Percentiles rank a stretch among this genome's conserved stretches.
These are phyloP conservation scores for Unio delphinus DNA, from an alignment of 2,888 invertebrate species.

Conservation along the genomic window DNA sequence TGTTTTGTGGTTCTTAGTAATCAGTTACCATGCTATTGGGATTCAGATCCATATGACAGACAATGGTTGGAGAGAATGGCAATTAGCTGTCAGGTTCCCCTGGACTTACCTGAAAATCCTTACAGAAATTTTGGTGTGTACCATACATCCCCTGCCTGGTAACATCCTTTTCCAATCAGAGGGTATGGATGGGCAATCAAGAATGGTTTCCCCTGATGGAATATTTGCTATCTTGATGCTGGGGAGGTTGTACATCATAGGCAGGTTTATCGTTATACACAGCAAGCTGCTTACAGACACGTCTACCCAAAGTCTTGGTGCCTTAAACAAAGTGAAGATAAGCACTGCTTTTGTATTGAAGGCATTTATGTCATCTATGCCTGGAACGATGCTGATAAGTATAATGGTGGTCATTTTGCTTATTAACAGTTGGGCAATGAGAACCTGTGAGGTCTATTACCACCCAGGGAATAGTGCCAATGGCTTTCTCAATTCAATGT, in stretches of 20 bases:
- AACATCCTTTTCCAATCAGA: conserved; percentile 36
- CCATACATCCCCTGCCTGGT: conserved; percentile 56
- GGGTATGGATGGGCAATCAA: conserved; percentile 33
- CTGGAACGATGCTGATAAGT: conserved; percentile 50
- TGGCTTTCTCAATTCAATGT: conserved; percentile 50
- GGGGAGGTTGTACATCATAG: conserved; percentile 48
- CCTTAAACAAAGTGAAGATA: conserved; percentile 60
- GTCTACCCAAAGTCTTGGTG: conserved; percentile 58
- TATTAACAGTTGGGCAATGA: conserved; percentile 54
- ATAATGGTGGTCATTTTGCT: conserved; percentile 50
- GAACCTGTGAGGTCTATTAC: conserved; percentile 57
- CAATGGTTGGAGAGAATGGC: conserved; percentile 57
- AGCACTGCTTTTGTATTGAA: conserved; percentile 60
- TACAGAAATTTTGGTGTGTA: conserved; percentile 49
- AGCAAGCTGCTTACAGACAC: conserved; percentile 51
- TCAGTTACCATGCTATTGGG: conserved; percentile 47
- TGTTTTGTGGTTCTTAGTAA: conserved; percentile 36
- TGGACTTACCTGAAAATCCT: conserved; percentile 42
- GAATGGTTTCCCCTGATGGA: conserved; percentile 49
- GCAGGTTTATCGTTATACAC: conserved; percentile 55
- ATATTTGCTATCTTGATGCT: conserved; percentile 58
- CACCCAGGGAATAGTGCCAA: conserved; percentile 40
- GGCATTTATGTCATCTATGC: conserved; percentile 57
- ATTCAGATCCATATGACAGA: conserved; percentile 53
- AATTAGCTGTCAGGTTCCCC: conserved; percentile 44